Conservation (phyloP, 2,113 vertebrate species). For the Podarcis raffonei region DNA sequence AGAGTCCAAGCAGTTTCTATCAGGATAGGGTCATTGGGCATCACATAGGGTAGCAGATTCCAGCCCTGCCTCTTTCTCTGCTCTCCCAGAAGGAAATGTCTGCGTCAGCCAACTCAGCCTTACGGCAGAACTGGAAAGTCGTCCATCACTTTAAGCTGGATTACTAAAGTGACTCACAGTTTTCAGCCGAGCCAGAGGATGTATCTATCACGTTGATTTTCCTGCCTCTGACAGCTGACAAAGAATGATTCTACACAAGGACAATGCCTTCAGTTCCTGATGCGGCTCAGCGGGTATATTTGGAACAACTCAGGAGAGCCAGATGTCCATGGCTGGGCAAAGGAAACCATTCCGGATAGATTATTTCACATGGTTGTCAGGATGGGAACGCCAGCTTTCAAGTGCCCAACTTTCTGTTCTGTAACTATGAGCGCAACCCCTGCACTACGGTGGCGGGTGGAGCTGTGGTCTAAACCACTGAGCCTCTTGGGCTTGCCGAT, state of each 20-base stretch:
- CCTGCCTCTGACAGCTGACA: slow-evolving; percentile 40
- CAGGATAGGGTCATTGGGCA: not conserved
- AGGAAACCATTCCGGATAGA: not conserved
- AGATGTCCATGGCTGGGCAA: not conserved
- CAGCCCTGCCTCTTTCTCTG: not conserved
- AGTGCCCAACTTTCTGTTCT: not conserved
- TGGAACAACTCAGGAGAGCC: not conserved
- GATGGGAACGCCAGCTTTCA: not conserved
- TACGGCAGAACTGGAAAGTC: slow-evolving; percentile 26
- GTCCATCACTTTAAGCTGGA: not conserved
- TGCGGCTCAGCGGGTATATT: not conserved
- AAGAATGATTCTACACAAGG: slow-evolving; percentile 22
- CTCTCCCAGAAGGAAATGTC: not conserved
- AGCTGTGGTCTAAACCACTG: too few species aligned
- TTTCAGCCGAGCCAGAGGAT: not conserved
- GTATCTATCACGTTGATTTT: slow-evolving; percentile 31
- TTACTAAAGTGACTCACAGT: not conserved
- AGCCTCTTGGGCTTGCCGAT: too few species aligned
- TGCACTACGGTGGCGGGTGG: not conserved
- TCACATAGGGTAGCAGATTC: not conserved
- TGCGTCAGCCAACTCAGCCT: not conserved
- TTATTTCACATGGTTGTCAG: not conserved
- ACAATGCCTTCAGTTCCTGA: slow-evolving; percentile 25
- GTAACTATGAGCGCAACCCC: not conserved
- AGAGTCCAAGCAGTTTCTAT: not conserved